A percentile compares a stretch with the other conserved stretches of the same genome.
phyloP scores from a whole-genome alignment of 1,140 invertebrate species.

The Trichonephila clavata region DNA sequence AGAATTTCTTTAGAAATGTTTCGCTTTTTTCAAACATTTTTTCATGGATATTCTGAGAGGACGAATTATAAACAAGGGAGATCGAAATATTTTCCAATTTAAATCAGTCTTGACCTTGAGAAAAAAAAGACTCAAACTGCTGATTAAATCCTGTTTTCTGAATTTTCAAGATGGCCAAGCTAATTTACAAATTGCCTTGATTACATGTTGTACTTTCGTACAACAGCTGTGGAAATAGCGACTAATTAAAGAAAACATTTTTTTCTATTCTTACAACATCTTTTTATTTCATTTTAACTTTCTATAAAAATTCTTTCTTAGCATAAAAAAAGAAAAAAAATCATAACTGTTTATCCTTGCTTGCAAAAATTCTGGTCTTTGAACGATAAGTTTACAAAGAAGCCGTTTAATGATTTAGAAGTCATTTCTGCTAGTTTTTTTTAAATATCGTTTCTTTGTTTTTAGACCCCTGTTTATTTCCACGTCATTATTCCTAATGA shows the following conservation, averaged over 20 bases:
- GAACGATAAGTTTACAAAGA: background rate
- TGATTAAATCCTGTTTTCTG: background rate
- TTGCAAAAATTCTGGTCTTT: background rate
- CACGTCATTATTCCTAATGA: constrained; percentile 4
- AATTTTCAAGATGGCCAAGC: background rate
- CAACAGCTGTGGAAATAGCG: background rate
- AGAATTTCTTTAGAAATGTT: no score
- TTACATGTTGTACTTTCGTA: background rate
- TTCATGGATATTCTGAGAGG: no score
- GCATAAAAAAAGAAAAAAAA: background rate
- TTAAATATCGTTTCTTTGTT: background rate
- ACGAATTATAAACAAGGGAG: no score
- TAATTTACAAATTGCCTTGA: background rate
- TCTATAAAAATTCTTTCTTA: background rate
- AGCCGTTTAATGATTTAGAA: constrained; percentile 19
- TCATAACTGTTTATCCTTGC: background rate
- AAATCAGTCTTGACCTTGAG: no score
- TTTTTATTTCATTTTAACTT: background rate
- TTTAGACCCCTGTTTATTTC: background rate
- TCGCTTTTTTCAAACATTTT: no score
- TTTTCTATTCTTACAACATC: background rate
- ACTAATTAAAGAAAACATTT: background rate
- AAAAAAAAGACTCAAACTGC: background rate
- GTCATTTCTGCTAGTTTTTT: background rate
- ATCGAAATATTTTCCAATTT: no score